Conservation (phyloP, 1,140 invertebrate species). For the Cecropterus lyciades region DNA sequence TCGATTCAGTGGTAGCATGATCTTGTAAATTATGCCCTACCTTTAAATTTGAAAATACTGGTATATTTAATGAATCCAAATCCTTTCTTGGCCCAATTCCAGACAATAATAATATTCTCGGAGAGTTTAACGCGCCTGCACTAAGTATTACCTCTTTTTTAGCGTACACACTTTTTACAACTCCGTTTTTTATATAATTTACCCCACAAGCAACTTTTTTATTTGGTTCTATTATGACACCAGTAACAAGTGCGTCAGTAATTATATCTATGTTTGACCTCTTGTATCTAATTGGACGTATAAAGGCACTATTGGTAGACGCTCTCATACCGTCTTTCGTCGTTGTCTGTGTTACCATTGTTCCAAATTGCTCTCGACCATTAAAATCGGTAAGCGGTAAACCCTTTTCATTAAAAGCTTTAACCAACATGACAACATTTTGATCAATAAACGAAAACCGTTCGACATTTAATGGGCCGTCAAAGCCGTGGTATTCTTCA, state of each 20-base stretch:
- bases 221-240: constrained; percentile 89
- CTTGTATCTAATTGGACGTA: constrained; percentile 88
- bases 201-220: constrained; percentile 89
- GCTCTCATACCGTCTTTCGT: constrained; percentile 86
- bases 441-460: constrained; percentile 86
- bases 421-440: constrained; percentile 83
- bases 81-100: constrained; percentile 89
- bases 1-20: constrained; percentile 86
- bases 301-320: constrained; percentile 90
- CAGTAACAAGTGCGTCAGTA: constrained; percentile 88
- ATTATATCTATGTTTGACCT: constrained; percentile 89
- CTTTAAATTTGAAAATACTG: constrained; percentile 86
- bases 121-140: constrained; percentile 89
- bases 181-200: constrained; percentile 86
- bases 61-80: constrained; percentile 84
- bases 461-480: constrained; percentile 87
- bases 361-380: constrained; percentile 84
- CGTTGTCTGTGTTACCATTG: constrained; percentile 86
- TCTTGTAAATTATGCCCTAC: constrained; percentile 93
- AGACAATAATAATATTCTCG: constrained; percentile 90
- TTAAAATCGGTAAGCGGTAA: constrained; percentile 85
- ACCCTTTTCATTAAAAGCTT: constrained; percentile 86
- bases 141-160: constrained; percentile 90
- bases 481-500: constrained; percentile 83
- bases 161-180: constrained; percentile 75